Base-by-base conservation (phyloP, 2,797 vertebrate genomes). In the Esox masquinongy region DNA sequence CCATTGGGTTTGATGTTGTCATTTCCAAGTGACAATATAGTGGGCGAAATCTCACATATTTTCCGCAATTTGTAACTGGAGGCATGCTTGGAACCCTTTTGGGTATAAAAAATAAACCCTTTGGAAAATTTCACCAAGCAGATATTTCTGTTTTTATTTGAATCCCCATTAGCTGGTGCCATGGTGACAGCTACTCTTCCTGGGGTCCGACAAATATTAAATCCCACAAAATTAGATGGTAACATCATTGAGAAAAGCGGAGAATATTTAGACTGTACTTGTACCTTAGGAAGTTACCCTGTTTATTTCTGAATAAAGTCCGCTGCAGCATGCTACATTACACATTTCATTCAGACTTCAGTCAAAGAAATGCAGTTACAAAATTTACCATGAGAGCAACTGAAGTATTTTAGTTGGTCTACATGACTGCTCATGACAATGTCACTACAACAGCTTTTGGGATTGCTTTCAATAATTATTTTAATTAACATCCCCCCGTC, bases 21-120 rank as follows among this genome's bases (percentile, higher is more conserved):
- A 12, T 82, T 84, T 78, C 63, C 5, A 71, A 81, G 72, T 53
- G 29, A 73, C 16, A 77, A 50, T 81, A 11, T 39, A 43, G 67
- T n/a, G 76, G 72, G 24, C 59, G 43, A 24, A 29, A 70, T 70
- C 39, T 47, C n/a, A 14, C 36, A 17, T 49, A 73, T 81, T 77
- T 68, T 19, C n/a, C 49, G 34, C 74, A 50, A 81, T 75, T 73
- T 47, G 72, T 14, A 36, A 31, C 47, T 22, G 11, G 56, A 61
- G 9, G 22, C 22, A 1, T 53, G 50, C 50, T 70, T 26, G 73
- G 39, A 63, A 26, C 11, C 59, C 56, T n/a, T 75, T 67, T 31
- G 19, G 70, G 51, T 47, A 74, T 22, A 2, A 15, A 72, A 78
- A 80, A n/a, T 16, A 22, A 77, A 63, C 61, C 15, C 34, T 8